Base-by-base conservation (phyloP, 2,797 vertebrate genomes). In the Allochrocebus solatus region DNA sequence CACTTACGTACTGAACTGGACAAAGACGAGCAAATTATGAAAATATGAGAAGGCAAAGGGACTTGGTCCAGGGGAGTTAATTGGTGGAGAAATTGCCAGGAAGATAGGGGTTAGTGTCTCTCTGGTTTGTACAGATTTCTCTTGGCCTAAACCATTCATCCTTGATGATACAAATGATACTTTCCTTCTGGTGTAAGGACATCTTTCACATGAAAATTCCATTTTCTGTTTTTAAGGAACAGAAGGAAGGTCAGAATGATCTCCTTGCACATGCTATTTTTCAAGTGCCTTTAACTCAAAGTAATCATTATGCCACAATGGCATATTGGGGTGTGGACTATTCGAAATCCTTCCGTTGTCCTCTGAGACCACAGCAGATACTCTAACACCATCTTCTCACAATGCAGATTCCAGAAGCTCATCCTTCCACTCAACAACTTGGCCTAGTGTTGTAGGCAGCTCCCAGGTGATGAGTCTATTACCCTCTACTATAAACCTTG, bases 371-470 rank as follows among this genome's bases (percentile, higher is more conserved):
- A 59, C 4, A 75, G 16, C 19, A 17, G 24, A 16, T 59, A 14
- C 10, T 19, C 2, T 64, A 28, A 41, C 14, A 53, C 19, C 3
- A 28, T 85, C 41, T 86, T 86, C 48, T 30, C 80, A 57, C 17
- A 85, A 28, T 48, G 12, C 2, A 83, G 19, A 59, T 50, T 57
- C 19, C n/a, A 22, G 48, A n/a, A 28, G 2, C n/a, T 41, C 33
- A 33, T 17, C 0, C 50, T 82, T 76, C 1, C 16, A 8, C 48
- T 84, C 30, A 36, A 4, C 36, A 30, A 24, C 19, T 36, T 39
- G 13, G 3, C 33, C 53, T 74, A 12, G 1, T n/a, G n/a, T 3
- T 39, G 0, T 2, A 43, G 64, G 33, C 1, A 28, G 14, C 28
- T 22, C 14, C 59, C 19, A 11, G 13, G 3, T 30, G 64, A 4